A percentile compares a stretch with the other conserved stretches of the same genome.
These are phyloP conservation scores for Clepsis dumicolana DNA, from an alignment of 2,888 invertebrate species.

Conservation along the genomic window DNA sequence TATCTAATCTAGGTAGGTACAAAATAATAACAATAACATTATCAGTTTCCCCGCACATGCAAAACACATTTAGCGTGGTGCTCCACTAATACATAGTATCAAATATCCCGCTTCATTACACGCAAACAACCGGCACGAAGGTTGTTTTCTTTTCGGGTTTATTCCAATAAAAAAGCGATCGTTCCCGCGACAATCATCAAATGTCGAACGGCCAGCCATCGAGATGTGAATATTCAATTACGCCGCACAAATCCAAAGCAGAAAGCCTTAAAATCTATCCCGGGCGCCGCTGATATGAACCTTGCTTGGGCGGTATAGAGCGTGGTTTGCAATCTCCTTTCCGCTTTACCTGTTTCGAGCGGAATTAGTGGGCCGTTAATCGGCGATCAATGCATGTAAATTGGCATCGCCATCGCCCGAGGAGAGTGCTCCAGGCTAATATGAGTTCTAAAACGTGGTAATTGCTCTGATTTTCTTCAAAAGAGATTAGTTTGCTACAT, in stretches of 20 bases:
- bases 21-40: neutral
- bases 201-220: constrained; percentile 62
- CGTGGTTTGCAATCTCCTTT: constrained; percentile 43
- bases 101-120: constrained; percentile 11
- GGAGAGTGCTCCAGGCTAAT: constrained; percentile 35
- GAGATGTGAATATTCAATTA: constrained; percentile 78
- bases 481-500: neutral
- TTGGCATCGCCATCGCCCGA: constrained; percentile 56
- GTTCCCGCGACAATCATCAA: constrained; percentile 62
- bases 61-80: neutral
- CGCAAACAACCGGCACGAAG: constrained; percentile 8
- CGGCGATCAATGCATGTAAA: constrained; percentile 68
- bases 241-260: constrained; percentile 56
- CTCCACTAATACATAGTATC: constrained; percentile 6
- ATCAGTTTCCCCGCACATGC: neutral
- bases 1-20: neutral
- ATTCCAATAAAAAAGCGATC: constrained; percentile 44
- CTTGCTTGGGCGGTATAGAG: constrained; percentile 46
- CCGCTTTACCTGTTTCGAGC: constrained; percentile 48
- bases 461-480: constrained; percentile 5
- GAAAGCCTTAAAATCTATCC: constrained; percentile 48
- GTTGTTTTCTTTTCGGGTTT: constrained; percentile 11
- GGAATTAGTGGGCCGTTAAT: constrained; percentile 63
- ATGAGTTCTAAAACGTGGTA: constrained; percentile 16
- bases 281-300: constrained; percentile 51